Conservation (phyloP, 2,113 vertebrate species). For the Eira barbara region DNA sequence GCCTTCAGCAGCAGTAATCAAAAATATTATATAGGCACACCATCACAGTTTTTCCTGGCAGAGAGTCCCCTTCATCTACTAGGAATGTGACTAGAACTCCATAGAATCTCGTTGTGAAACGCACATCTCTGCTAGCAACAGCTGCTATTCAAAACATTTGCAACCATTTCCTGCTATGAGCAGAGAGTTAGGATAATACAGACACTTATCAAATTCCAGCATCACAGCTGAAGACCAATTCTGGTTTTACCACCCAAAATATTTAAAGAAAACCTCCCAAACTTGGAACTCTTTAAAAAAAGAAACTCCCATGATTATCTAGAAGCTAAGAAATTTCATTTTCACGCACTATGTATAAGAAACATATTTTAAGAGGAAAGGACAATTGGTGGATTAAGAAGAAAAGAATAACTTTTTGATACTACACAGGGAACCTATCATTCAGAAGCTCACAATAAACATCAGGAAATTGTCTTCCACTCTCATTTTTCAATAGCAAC, state of each 20-base stretch:
- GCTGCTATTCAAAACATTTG: conserved; percentile 52
- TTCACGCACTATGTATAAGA: not conserved
- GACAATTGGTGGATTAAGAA: not conserved
- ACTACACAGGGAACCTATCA: not conserved
- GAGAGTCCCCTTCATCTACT: conserved; percentile 53
- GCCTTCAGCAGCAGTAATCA: conserved; percentile 17
- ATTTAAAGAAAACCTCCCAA: conserved; percentile 46
- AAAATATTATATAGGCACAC: conserved; percentile 54
- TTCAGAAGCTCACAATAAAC: not conserved
- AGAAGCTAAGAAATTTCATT: conserved; percentile 27
- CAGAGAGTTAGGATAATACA: conserved; percentile 47
- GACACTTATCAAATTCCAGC: conserved; percentile 57
- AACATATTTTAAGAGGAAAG: conserved; percentile 39
- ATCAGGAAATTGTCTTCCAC: not conserved
- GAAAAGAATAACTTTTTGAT: not conserved
- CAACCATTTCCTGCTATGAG: conserved; percentile 53
- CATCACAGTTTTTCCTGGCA: conserved; percentile 31
- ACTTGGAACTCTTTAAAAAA: conserved; percentile 9
- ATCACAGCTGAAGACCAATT: conserved; percentile 54
- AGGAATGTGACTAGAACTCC: conserved; percentile 61
- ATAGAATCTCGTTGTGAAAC: not conserved
- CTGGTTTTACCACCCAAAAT: conserved; percentile 41
- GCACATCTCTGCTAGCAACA: conserved; percentile 46
- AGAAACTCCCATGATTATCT: not conserved
- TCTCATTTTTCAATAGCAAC: conserved; percentile 42